Evolutionary conservation across 2,797 vertebrate genomes (phyloP), one percentile per base, ranked within the genome.

Genomic region (Phalanger gymnotis): DNA sequence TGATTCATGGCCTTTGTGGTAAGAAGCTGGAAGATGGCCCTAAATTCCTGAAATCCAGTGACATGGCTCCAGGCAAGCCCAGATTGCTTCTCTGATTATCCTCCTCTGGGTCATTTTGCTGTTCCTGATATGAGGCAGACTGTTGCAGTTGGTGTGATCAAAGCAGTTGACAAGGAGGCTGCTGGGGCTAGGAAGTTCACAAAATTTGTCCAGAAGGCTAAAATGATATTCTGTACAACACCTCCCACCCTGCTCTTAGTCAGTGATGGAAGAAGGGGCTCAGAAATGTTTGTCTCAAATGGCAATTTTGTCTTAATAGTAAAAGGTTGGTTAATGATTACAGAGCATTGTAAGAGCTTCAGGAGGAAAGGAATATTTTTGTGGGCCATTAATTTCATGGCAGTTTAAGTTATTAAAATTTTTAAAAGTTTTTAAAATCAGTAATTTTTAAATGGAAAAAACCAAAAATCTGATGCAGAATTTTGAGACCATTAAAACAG

Each of bases 311-410:
- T 99, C 99, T 99, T 99, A 99, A 99, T 99, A 98, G 98, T 98
- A 96, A 99, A 99, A 98, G 98, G 99, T 99, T 99, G 99, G 99
- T 99, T 99, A 98, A 99, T 99, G 98, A 99, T 99, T 98, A 99
- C 99, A 99, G 99, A 99, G 99, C 99, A 99, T 99, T 99, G 99
- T 99, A 99, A 99, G 99, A 99, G 99, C 98, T 99, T 99, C 98
- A 99, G 99, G 98, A 99, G 99, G 99, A 99, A 55, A 99, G 99
- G 99, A 99, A 56, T n/a, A 1, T 1, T 27, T 56, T 56, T 56
- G 22, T 27, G 55, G 22, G 99, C 98, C 98, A 98, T 98, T 98
- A 98, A 98, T 58, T 30, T 58, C 98, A 98, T 99, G 98, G 98
- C 99, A 99, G 98, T 98, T 99, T 99, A 99, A 98, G 98, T 99